Evolutionary conservation across 1,140 invertebrate species (phyloP).

Genomic region (Zaprionus kolodkinae): DNA sequence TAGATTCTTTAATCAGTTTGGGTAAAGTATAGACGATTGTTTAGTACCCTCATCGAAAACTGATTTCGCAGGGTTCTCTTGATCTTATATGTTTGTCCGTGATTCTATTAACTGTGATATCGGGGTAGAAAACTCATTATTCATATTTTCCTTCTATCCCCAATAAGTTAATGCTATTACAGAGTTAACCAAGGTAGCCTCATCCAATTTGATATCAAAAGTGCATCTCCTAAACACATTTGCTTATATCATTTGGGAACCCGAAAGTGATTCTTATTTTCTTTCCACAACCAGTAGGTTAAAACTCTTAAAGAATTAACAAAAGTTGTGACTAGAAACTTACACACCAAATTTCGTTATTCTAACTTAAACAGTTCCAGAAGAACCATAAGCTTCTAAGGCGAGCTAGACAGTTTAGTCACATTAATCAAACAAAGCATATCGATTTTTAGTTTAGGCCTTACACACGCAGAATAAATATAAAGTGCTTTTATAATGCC

Average conservation of each 20-base stretch:
- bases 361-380: neutral
- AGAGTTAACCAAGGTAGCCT: too few relatives aligned
- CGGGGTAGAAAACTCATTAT: too few relatives aligned
- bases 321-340: neutral
- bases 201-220: too few relatives aligned
- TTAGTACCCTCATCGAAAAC: neutral
- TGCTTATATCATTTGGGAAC: neutral
- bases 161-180: too few relatives aligned
- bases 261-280: neutral
- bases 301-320: neutral
- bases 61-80: too few relatives aligned
- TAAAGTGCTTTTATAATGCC: conserved; percentile 17
- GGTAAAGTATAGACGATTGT: neutral
- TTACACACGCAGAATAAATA: neutral
- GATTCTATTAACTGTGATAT: too few relatives aligned
- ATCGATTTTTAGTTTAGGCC: neutral
- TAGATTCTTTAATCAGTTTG: neutral
- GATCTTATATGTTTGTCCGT: too few relatives aligned
- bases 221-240: too few relatives aligned
- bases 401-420: neutral
- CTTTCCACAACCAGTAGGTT: neutral
- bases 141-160: too few relatives aligned
- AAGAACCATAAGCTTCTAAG: neutral
- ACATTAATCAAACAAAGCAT: neutral
- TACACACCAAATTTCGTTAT: neutral